Evolutionary conservation across 2,888 invertebrate genomes (phyloP), one percentile per base, ranked within the genome.

Genomic region (Ametastegia equiseti): DNA sequence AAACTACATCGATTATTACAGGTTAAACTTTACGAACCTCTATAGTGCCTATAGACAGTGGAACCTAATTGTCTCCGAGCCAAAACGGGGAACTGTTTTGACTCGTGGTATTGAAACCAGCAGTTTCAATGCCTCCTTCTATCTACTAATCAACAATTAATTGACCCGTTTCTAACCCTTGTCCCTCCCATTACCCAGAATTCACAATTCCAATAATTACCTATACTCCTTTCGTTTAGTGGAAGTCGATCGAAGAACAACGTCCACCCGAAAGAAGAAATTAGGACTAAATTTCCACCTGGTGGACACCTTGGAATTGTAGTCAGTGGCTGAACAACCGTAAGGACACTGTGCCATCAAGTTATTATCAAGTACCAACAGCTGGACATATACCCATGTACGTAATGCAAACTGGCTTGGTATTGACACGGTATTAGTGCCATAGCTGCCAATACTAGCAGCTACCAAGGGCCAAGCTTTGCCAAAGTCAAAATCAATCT

Each of bases 1-100:
- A 15, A 60, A 60, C 27, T 60, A 15, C 60, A 60, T 60, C 60
- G 60, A 60, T 60, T 60, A 60, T 60, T 60, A 30, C 13, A 60
- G 2, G 30, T 60, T 27, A 13, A 60, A 60, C 60, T 60, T 60
- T 27, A 19, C 60, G 27, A 60, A 60, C 27, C 27, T 60, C 30
- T 27, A 15, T 7, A 6, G 6, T n/a, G 60, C 11, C 0, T 54
- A 9, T 7, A 57, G 27, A 13, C n/a, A n/a, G n/a, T 1, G 13
- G 0, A 57, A 57, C 27, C 27, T 57, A 57, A 57, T 60, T 60
- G 30, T 30, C 23, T 30, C 27, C n/a, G 11, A 42, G 11, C 42
- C 42, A 1, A 19, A 7, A 19, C 1, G 50, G 54, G 36, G 36
- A 65, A 67, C 67, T n/a, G 11, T 67, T 67, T 39, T 67, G 67